phyloP scores from a whole-genome alignment of 1,140 invertebrate genomes.

The Melanaphis sacchari region DNA sequence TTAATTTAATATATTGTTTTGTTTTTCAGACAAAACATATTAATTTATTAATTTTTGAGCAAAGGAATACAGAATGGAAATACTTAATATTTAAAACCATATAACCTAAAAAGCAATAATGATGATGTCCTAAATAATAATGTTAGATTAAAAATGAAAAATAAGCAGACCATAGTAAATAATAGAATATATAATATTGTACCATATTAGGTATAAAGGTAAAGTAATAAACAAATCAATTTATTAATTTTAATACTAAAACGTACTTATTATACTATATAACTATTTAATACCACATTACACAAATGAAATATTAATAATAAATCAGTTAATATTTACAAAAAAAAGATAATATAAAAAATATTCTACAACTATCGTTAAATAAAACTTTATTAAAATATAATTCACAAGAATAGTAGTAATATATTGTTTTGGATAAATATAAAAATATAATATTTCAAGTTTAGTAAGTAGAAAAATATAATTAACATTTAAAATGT shows the following conservation, averaged over 20 bases:
- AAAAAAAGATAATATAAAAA: not conserved
- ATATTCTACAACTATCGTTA: not conserved
- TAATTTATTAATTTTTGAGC: not conserved
- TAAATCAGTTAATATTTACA: not conserved
- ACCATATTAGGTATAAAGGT: not conserved
- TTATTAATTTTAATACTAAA: not conserved
- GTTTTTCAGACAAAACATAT: not conserved
- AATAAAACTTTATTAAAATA: conserved; percentile 9
- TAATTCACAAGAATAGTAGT: not conserved
- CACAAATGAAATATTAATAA: not conserved
- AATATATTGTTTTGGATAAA: not conserved
- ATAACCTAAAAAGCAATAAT: not conserved
- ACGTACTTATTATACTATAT: not conserved
- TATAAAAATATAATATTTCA: conserved; percentile 26
- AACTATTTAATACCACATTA: not conserved
- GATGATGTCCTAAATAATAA: not conserved
- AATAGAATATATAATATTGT: not conserved
- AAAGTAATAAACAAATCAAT: not conserved
- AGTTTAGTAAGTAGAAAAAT: not conserved
- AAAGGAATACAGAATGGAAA: not conserved
- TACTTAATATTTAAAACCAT: not conserved
- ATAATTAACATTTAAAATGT: conserved; percentile 11
- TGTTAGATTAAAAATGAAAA: not conserved
- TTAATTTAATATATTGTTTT: not conserved
- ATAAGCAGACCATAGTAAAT: not conserved